Percentiles rank a stretch among this genome's conserved stretches.
Conservation (phyloP, 2,888 invertebrate species). For the Acheta domesticus region DNA sequence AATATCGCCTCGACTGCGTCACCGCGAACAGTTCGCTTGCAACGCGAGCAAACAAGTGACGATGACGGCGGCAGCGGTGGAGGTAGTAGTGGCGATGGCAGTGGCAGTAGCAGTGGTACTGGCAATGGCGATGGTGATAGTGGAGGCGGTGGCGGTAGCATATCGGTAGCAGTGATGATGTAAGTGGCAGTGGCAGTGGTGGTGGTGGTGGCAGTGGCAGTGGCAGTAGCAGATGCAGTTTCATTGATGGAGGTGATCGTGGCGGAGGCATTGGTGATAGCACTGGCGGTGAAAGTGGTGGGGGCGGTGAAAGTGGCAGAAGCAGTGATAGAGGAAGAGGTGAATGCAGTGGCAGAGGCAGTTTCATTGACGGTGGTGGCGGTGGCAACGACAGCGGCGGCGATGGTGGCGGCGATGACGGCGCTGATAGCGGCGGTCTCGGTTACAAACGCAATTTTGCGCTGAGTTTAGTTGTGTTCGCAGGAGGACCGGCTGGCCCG, state of each 20-base stretch:
- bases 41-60: too few species aligned
- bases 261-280: too few species aligned
- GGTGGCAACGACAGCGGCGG: neutral
- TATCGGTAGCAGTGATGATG: neutral
- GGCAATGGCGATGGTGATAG: too few species aligned
- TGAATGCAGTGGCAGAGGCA: too few species aligned
- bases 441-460: too few species aligned
- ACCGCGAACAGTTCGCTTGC: too few species aligned
- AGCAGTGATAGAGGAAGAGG: neutral
- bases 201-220: neutral
- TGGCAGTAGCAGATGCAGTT: neutral
- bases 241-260: neutral
- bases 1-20: too few species aligned
- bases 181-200: neutral
- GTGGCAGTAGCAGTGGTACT: too few species aligned
- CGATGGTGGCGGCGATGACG: neutral
- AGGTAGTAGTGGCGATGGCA: too few species aligned
- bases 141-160: neutral
- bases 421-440: neutral
- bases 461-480: too few species aligned
- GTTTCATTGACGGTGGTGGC: neutral
- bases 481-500: too few species aligned
- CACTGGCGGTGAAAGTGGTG: neutral
- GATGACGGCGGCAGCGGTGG: too few species aligned
- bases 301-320: neutral